A percentile compares a stretch with the other conserved stretches of the same genome.
Conservation (phyloP, 2,888 invertebrate species). For the Hofmannophila pseudospretella region DNA sequence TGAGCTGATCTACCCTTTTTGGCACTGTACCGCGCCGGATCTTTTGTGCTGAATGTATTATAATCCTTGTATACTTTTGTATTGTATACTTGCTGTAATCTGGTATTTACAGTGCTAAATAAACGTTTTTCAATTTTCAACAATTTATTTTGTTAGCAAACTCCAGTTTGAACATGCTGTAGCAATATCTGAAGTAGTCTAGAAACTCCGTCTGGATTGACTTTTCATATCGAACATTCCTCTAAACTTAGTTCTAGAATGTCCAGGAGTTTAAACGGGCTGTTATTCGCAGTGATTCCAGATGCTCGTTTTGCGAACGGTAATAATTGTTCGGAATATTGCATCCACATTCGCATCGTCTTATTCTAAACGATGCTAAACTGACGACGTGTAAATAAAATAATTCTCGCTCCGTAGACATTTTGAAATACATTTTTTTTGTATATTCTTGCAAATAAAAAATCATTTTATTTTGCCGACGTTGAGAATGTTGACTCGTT, state of each 20-base stretch:
- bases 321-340: conserved; percentile 31
- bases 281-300: conserved; percentile 44
- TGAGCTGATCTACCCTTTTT: too few species aligned
- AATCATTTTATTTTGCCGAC: too few species aligned
- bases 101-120: too few species aligned
- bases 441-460: too few species aligned
- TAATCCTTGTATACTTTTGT: too few species aligned
- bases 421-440: conserved; percentile 29
- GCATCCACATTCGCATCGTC: conserved; percentile 24
- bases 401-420: conserved; percentile 19
- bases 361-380: conserved; percentile 12
- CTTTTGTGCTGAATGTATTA: too few species aligned
- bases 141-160: background rate
- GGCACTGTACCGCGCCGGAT: too few species aligned
- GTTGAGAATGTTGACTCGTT: conserved; percentile 11
- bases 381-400: conserved; percentile 19
- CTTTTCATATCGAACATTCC: conserved; percentile 39
- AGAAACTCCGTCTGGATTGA: conserved; percentile 26
- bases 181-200: conserved; percentile 25
- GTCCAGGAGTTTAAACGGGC: conserved; percentile 30
- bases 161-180: background rate
- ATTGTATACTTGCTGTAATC: too few species aligned
- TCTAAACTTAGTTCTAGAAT: conserved; percentile 36
- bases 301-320: conserved; percentile 28
- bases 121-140: too few species aligned